These are phyloP conservation scores for Clitarchus hookeri DNA, from an alignment of 2,888 invertebrate genomes.

Conservation along the genomic window DNA sequence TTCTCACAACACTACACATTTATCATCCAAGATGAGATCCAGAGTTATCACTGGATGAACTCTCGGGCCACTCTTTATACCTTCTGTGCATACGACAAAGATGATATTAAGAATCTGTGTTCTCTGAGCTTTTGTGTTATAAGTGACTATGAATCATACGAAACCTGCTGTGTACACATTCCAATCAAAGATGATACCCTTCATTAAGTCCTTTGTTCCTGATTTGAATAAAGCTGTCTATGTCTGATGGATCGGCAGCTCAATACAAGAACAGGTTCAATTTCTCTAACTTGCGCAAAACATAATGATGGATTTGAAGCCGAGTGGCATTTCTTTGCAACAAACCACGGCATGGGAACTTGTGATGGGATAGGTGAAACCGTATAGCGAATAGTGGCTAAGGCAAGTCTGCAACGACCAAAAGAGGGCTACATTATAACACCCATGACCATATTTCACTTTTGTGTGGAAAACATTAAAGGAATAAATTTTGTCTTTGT, in stretches of 20 bases:
- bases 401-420: constrained; percentile 11
- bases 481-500: too few relatives aligned
- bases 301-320: not conserved
- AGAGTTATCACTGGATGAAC: not conserved
- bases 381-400: not conserved
- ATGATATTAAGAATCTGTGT: too few relatives aligned
- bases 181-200: not conserved
- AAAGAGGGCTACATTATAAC: not conserved
- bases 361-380: not conserved
- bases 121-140: too few relatives aligned
- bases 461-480: too few relatives aligned
- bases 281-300: constrained; percentile 7
- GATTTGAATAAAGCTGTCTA: not conserved
- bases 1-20: not conserved
- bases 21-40: not conserved
- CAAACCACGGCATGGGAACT: not conserved
- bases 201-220: constrained; percentile 15
- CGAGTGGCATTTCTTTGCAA: not conserved
- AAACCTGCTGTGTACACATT: not conserved
- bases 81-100: too few relatives aligned
- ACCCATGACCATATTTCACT: too few relatives aligned
- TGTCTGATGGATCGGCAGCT: not conserved
- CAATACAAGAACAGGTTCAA: not conserved
- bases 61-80: not conserved
- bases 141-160: not conserved